phyloP scores from a whole-genome alignment of 1,140 invertebrate genomes.

The Macrobrachium nipponense region DNA sequence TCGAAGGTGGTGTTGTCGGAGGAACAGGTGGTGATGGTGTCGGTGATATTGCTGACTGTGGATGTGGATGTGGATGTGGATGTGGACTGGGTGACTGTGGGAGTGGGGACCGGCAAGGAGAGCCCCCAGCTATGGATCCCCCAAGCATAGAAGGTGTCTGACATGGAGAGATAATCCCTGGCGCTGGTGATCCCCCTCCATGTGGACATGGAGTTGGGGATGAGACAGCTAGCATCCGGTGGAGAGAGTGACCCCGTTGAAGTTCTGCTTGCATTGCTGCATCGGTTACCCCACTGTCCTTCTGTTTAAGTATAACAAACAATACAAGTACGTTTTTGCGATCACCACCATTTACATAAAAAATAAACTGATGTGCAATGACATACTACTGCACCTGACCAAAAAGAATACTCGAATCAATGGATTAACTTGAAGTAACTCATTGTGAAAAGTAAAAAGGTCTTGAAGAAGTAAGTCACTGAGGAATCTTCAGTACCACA shows the following conservation, averaged over 20 bases:
- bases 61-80: constrained; percentile 22
- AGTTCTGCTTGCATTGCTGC: constrained; percentile 51
- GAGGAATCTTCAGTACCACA: too few relatives aligned
- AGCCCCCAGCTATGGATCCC: constrained; percentile 29
- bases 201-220: constrained; percentile 42
- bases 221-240: constrained; percentile 45
- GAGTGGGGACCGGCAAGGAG: constrained; percentile 50
- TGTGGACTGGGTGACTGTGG: constrained; percentile 39
- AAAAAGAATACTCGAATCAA: too few relatives aligned
- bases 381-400: too few relatives aligned
- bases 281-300: constrained; percentile 56
- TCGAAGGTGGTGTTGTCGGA: constrained; percentile 47
- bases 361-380: neutral
- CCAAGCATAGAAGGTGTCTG: constrained; percentile 41
- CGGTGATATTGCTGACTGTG: constrained; percentile 27
- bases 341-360: neutral
- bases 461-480: too few relatives aligned
- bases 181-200: constrained; percentile 34
- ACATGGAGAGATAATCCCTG: constrained; percentile 47
- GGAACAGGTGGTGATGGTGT: constrained; percentile 46
- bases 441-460: too few relatives aligned
- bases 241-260: constrained; percentile 52
- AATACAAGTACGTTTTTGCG: neutral
- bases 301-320: constrained; percentile 33
- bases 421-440: too few relatives aligned